A percentile compares a stretch with the other conserved stretches of the same genome.
Evolutionary conservation across 2,888 invertebrate species (phyloP).

Genomic region (Octonoba sinensis): DNA sequence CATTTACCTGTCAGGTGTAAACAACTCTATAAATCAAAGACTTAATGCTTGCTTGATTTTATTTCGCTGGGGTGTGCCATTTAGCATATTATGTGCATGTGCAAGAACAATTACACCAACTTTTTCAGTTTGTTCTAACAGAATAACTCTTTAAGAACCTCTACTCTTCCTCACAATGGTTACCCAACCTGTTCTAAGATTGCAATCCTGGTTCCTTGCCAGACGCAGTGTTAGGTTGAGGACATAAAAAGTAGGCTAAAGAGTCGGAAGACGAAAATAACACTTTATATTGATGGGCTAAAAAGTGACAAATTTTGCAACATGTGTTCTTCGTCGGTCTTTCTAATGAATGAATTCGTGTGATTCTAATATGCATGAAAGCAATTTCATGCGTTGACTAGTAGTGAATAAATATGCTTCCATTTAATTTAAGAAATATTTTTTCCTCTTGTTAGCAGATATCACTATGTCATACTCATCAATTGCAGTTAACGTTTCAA

Average conservation of each 20-base stretch:
- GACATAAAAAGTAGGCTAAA: constrained; percentile 39
- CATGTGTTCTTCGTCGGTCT: constrained; percentile 33
- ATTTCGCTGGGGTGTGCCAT: too few species aligned
- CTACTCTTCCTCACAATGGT: constrained; percentile 21
- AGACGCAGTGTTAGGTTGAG: constrained; percentile 1
- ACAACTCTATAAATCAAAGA: too few species aligned
- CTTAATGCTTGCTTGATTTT: too few species aligned
- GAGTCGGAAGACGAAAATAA: constrained; percentile 38
- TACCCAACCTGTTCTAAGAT: constrained; percentile 3
- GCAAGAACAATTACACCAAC: not conserved
- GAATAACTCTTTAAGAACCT: not conserved
- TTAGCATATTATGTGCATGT: too few species aligned
- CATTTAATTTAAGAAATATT: too few species aligned
- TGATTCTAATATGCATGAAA: constrained; percentile 24
- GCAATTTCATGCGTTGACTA: constrained; percentile 20
- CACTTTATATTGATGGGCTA: constrained; percentile 16
- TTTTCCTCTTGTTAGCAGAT: too few species aligned
- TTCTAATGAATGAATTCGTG: constrained; percentile 28
- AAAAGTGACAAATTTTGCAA: constrained; percentile 18
- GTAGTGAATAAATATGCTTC: too few species aligned
- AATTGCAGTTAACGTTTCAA: too few species aligned
- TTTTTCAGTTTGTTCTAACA: not conserved
- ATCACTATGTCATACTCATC: too few species aligned
- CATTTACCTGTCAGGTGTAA: too few species aligned
- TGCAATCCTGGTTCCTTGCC: constrained; percentile 26